Evolutionary conservation across 2,113 vertebrate species (phyloP).

Genomic region (Pachycephala philippinensis): DNA sequence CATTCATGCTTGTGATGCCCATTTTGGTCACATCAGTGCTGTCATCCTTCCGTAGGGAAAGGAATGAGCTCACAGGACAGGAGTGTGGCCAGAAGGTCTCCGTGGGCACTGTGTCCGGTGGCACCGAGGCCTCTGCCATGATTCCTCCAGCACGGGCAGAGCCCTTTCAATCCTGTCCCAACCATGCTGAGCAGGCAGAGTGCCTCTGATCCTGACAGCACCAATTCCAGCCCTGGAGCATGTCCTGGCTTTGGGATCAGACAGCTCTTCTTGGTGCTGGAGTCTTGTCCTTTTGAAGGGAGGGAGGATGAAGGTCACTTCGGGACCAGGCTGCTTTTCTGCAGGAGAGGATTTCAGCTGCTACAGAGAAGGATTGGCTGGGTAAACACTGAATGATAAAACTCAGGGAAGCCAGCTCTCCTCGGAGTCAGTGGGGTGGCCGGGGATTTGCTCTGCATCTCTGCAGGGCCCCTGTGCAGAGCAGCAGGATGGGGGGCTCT

Average conservation of each 20-base stretch:
- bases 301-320: background rate
- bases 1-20: background rate
- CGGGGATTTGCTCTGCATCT: accelerated
- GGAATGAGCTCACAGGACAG: background rate
- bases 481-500: background rate
- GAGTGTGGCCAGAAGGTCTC: background rate
- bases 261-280: background rate
- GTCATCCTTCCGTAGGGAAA: background rate
- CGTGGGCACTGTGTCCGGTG: too few species aligned
- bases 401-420: background rate
- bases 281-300: background rate
- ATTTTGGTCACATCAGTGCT: background rate
- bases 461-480: background rate
- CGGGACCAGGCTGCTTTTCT: background rate
- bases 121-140: background rate
- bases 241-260: background rate
- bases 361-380: background rate
- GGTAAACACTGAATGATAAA: background rate
- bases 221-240: background rate
- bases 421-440: background rate
- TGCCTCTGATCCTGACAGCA: background rate
- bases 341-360: background rate
- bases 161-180: background rate
- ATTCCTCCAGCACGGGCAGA: background rate
- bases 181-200: background rate